Conservation (phyloP, 2,113 vertebrate species). For the Colinus virginianus region DNA sequence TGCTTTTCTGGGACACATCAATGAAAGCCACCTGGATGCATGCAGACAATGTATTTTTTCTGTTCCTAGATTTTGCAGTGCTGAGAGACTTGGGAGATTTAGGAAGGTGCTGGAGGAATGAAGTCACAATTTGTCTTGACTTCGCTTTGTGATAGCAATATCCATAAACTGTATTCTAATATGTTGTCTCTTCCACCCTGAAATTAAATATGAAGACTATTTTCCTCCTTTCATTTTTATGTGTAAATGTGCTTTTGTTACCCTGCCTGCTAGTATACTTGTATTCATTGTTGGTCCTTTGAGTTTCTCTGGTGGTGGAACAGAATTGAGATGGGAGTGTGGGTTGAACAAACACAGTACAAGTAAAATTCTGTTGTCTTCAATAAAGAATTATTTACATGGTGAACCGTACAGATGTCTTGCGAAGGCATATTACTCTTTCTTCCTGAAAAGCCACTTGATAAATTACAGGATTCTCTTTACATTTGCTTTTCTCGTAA, state of each 20-base stretch:
- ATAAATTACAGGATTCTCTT: constrained; percentile 69
- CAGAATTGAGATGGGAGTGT: constrained; percentile 7
- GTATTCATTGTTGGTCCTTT: constrained; percentile 38
- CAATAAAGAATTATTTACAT: constrained; percentile 49
- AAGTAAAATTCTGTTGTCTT: constrained; percentile 54
- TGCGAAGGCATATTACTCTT: constrained; percentile 65
- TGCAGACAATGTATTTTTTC: constrained; percentile 1
- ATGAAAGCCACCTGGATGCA: neutral
- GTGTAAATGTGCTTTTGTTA: neutral
- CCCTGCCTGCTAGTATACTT: constrained; percentile 28
- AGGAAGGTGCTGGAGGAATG: constrained; percentile 28
- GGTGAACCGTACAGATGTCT: constrained; percentile 61
- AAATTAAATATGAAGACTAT: neutral
- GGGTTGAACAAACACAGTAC: no score
- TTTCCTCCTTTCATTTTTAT: neutral
- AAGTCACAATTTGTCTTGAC: constrained; percentile 27
- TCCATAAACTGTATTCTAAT: neutral
- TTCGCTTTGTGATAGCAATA: neutral
- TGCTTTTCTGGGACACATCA: constrained; percentile 27
- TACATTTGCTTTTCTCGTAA: constrained; percentile 47
- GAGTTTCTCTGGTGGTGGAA: constrained; percentile 5
- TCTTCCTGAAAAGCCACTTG: constrained; percentile 70
- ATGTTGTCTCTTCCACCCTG: neutral
- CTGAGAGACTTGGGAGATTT: constrained; percentile 42
- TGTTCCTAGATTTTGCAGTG: neutral